These are phyloP conservation scores for Perizoma flavofasciatum DNA, from an alignment of 2,888 invertebrate genomes.

Conservation along the genomic window DNA sequence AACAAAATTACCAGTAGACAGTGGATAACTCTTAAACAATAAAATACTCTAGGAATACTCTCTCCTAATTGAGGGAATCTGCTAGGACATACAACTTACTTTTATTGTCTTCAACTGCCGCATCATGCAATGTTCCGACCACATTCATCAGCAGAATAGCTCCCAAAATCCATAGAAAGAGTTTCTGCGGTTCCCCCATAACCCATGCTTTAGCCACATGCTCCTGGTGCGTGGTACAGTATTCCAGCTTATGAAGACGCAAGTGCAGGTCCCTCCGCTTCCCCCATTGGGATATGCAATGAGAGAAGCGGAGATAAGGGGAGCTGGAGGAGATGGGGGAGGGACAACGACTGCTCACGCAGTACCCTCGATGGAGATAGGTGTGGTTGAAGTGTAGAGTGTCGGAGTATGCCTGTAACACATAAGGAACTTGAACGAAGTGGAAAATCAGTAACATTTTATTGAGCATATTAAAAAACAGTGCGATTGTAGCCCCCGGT, in stretches of 20 bases:
- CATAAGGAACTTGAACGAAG: no score
- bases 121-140: conserved; percentile 23
- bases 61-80: no score
- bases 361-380: conserved; percentile 31
- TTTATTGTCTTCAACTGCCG: conserved; percentile 5
- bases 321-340: not conserved
- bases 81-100: no score
- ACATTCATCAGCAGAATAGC: conserved; percentile 20
- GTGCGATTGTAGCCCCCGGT: no score
- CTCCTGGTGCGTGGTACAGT: conserved; percentile 27
- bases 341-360: conserved; percentile 25
- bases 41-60: no score
- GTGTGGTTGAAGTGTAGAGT: not conserved
- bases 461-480: no score
- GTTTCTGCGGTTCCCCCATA: conserved; percentile 1
- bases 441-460: no score
- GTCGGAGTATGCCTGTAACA: not conserved
- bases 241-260: conserved; percentile 21
- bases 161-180: conserved; percentile 23
- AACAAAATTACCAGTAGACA: no score
- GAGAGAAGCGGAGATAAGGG: conserved; percentile 22
- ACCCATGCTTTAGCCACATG: not conserved
- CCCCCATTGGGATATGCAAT: conserved; percentile 16
- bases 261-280: conserved; percentile 2
- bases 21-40: no score